Base-by-base conservation (phyloP, 1,140 invertebrate genomes). In the Episyrphus balteatus region DNA sequence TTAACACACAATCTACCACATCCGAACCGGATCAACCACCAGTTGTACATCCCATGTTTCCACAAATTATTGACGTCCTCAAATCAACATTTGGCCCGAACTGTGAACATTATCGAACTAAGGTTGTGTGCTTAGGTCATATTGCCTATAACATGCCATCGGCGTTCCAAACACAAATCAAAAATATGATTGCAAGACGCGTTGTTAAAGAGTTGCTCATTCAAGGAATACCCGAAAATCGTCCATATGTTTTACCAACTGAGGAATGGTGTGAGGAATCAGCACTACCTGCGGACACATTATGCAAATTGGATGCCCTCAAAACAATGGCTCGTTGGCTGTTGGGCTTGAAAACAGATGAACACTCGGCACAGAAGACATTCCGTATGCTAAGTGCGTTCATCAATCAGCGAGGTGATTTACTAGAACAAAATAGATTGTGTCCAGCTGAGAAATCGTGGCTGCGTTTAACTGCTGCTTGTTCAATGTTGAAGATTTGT, bases 271-370 rank as follows among this genome's bases (percentile, higher is more conserved):
- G 88, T 71, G 68, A 78, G 2, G 88, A 95, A 64, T 85, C 92
- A 31, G 78, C 88, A 48, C 71, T 96, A 12, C 88, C 91, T 1
- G 84, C 91, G 58, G 90, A 94, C 67, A 95, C 92, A 0, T 78
- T 86, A 46, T 92, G 90, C 66, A 94, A 95, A 74, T 77, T 95
- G 48, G 92, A 96, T 71, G 92, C 88, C 0, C 77, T 98, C 51
- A 98, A 98, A 68, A 84, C 92, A 49, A 93, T 98, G 82, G 92
- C 92, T 2, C 78, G 94, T 26, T 98, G 94, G 93, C 71, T 98
- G 12, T 70, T 96, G 31, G 94, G 93, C 1, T 69, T 97, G 7
- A 94, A 93, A 70, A 81, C 82, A 42, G 86, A 92, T 57, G 83
- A 83, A 49, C 77, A 91, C 34, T 90, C 90, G 1, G 91, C 90